Evolutionary conservation across 2,888 invertebrate genomes (phyloP), one percentile per base, ranked within the genome.

Genomic region (Tupiocoris notatus): DNA sequence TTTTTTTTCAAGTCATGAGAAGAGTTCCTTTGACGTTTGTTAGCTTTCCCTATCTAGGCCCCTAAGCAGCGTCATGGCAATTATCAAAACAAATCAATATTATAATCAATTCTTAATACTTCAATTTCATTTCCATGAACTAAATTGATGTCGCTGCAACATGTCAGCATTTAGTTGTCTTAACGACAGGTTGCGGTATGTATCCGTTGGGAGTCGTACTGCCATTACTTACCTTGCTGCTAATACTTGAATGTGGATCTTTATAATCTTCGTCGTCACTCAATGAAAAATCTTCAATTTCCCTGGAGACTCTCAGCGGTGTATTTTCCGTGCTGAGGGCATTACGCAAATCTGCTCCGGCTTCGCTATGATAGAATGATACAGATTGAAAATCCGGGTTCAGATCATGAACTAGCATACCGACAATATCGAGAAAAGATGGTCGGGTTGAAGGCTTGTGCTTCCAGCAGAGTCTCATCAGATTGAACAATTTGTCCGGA

Each of bases 381-480:
- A 89, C 86, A 80, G 86, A 83, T 71, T 83, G 81, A 88, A 93
- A 86, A 61, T 77, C 75, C 12, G 79, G 25, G 80, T 88, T 88
- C 79, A 92, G 87, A 81, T 89, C 87, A 63, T 89, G 87, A 80
- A 92, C 86, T 77, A 97, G 86, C 83, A 89, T 88, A 2, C 90
- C 89, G 81, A 94, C 92, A 20, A 95, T 89, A 79, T 90, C 90
- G 81, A 94, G 87, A 86, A 99, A 99, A 76, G 91, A 87, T 23
- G 98, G 98, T 77, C 98, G 87, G 70, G 88, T 86, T 54, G 87
- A 85, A 0, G 94, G 90, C 81, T 92, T 90, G 84, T 93, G 93
- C 81, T 91, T 89, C 98, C 98, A 99, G 84, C 97, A 98, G 79
- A 88, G 88, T 80, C 90, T 88, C 98, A 99, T 99, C 79, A 98